A percentile compares a stretch with the other conserved stretches of the same genome.
Evolutionary conservation across 1,140 invertebrate species (phyloP).

Genomic region (Antheraea pernyi): DNA sequence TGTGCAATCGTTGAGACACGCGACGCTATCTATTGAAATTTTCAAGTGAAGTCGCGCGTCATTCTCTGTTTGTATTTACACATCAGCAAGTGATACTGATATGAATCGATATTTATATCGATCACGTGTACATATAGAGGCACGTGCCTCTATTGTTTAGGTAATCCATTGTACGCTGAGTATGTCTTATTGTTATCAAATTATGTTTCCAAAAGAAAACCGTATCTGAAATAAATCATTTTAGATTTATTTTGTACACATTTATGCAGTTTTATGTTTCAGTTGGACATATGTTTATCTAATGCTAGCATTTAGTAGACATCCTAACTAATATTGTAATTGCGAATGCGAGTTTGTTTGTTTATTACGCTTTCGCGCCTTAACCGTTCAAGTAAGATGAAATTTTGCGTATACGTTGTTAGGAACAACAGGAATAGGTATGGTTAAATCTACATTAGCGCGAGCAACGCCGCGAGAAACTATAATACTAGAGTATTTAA

Average conservation of each 20-base stretch:
- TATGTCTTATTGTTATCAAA: neutral
- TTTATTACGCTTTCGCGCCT: too few species aligned
- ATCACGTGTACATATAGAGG: neutral
- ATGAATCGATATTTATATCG: slow-evolving; percentile 28
- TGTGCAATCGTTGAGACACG: slow-evolving; percentile 48
- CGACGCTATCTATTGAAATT: slow-evolving; percentile 60
- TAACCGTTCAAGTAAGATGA: too few species aligned
- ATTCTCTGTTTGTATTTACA: slow-evolving; percentile 51
- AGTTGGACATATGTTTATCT: neutral
- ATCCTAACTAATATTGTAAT: too few species aligned
- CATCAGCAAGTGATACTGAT: slow-evolving; percentile 53
- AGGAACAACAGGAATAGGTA: too few species aligned
- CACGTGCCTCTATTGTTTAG: neutral
- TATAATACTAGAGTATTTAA: too few species aligned
- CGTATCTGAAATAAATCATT: neutral
- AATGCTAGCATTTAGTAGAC: neutral
- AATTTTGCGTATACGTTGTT: too few species aligned
- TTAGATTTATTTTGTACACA: neutral
- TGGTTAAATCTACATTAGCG: too few species aligned
- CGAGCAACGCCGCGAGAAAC: too few species aligned
- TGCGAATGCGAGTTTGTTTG: too few species aligned
- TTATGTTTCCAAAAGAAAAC: neutral
- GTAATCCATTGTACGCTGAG: neutral
- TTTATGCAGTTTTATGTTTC: neutral
- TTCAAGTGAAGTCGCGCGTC: slow-evolving; percentile 64